Evolutionary conservation across 2,797 vertebrate species (phyloP).

Genomic region (Anas georgica): DNA sequence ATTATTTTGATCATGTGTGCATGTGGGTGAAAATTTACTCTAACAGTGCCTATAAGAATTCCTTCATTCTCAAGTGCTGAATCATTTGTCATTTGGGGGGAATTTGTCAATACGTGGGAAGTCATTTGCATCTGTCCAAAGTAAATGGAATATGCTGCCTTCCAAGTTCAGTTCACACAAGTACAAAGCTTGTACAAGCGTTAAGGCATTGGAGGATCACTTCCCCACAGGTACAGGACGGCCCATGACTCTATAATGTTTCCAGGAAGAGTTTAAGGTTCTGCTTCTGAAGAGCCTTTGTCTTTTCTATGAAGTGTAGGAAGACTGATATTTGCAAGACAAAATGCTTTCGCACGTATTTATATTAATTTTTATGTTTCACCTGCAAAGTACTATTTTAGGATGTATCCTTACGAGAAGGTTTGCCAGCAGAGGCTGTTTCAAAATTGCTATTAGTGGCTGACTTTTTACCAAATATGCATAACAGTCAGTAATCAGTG

Average conservation of each 20-base stretch:
- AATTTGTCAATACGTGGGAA: not conserved
- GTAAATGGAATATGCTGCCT: not conserved
- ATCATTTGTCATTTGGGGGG: not conserved
- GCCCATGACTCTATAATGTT: not conserved
- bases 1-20: not conserved
- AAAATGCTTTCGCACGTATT: not conserved
- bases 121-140: not conserved
- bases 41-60: not conserved
- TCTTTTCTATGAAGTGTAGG: not conserved
- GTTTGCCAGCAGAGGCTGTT: not conserved
- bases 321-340: not conserved
- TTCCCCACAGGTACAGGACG: not conserved
- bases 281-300: not conserved
- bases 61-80: not conserved
- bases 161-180: not conserved
- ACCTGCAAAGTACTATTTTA: not conserved
- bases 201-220: not conserved
- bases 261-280: not conserved
- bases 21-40: not conserved
- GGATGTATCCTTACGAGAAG: not conserved
- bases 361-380: not conserved
- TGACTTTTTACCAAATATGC: not conserved
- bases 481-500: not conserved
- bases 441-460: not conserved
- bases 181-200: not conserved